phyloP scores from a whole-genome alignment of 2,113 vertebrate species.

The Lichenostomus cassidix region DNA sequence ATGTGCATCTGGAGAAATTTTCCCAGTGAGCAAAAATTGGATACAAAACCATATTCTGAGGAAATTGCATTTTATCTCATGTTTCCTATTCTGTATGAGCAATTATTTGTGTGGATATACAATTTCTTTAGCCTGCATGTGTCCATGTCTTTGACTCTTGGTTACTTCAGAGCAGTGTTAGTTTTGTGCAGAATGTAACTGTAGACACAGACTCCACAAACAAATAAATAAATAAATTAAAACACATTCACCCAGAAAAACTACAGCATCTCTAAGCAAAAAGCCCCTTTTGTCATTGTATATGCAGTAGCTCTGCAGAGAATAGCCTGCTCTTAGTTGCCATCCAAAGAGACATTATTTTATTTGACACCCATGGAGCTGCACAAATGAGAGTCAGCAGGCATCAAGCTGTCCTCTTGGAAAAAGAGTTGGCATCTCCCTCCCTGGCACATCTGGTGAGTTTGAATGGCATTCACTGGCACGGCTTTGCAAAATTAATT shows the following conservation, averaged over 20 bases:
- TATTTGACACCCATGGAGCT: slow-evolving; percentile 15
- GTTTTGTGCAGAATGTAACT: background rate
- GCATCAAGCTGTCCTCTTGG: background rate
- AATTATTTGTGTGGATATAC: background rate
- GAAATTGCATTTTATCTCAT: slow-evolving; percentile 22
- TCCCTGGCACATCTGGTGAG: slow-evolving; percentile 55
- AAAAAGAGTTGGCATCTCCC: slow-evolving; percentile 42
- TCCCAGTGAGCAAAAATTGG: background rate
- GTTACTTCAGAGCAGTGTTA: background rate
- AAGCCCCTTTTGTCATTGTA: background rate
- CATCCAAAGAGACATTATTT: slow-evolving; percentile 50
- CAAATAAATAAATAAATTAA: background rate
- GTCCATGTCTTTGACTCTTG: background rate
- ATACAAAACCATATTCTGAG: background rate
- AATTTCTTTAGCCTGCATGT: background rate
- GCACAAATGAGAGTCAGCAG: slow-evolving; percentile 53
- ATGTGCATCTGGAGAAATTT: slow-evolving; percentile 31
- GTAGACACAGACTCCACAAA: background rate
- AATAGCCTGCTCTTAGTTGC: slow-evolving; percentile 20
- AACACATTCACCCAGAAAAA: background rate
- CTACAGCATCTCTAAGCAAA: background rate
- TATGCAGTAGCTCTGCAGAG: background rate
- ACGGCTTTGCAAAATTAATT: slow-evolving; percentile 69
- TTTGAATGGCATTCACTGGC: slow-evolving; percentile 59
- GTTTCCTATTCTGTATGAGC: background rate